Evolutionary conservation across 64 coral and sea anemone species (phyloP).

Genomic region (Astreopora myriophthalma): DNA sequence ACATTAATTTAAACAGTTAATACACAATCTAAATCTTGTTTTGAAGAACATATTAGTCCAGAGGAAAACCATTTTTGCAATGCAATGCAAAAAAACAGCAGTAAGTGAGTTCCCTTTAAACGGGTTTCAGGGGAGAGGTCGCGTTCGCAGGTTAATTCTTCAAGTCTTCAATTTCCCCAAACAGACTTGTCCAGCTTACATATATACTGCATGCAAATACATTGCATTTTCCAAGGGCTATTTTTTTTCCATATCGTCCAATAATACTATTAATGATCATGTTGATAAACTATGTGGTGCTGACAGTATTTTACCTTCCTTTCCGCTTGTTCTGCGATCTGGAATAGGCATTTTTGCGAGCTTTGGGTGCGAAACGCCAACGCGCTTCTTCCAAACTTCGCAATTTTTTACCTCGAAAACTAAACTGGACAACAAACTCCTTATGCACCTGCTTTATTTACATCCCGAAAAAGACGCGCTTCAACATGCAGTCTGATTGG

Average conservation of each 20-base stretch:
- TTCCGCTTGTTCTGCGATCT: slow-evolving; percentile 60
- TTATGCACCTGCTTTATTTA: slow-evolving; percentile 31
- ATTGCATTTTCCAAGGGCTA: not conserved
- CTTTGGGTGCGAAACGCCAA: not conserved
- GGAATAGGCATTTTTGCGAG: slow-evolving; percentile 81
- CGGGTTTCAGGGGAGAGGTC: too few relatives aligned
- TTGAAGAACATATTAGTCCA: too few relatives aligned
- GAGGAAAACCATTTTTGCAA: too few relatives aligned
- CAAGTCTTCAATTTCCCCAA: too few relatives aligned
- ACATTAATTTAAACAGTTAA: too few relatives aligned
- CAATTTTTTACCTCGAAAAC: slow-evolving; percentile 31
- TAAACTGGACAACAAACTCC: slow-evolving; percentile 14
- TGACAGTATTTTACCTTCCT: slow-evolving; percentile 61
- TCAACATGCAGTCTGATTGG: not conserved
- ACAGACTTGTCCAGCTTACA: not conserved
- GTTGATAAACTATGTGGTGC: too few relatives aligned
- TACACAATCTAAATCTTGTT: too few relatives aligned
- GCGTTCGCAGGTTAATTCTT: too few relatives aligned
- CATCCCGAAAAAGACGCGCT: slow-evolving; percentile 13
- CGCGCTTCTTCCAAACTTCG: not conserved
- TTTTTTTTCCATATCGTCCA: too few relatives aligned
- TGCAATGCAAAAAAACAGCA: too few relatives aligned
- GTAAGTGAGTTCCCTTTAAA: too few relatives aligned
- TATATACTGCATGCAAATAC: not conserved
- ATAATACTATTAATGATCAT: too few relatives aligned